Base-by-base conservation (phyloP, 1,140 invertebrate genomes). In the Palaemon carinicauda region DNA sequence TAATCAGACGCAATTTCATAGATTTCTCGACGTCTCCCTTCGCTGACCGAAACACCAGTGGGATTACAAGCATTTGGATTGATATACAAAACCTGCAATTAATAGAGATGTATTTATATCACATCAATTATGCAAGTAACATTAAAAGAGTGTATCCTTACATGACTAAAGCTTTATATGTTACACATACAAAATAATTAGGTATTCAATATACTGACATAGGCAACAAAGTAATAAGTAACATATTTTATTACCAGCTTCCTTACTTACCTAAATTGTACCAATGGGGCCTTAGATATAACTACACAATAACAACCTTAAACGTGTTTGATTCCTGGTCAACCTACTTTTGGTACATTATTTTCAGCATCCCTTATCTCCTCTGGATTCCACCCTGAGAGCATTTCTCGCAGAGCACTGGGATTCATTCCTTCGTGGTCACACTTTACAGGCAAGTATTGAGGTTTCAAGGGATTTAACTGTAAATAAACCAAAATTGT, bases 1-100 rank as follows among this genome's bases (percentile, higher is more conserved):
- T 95, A 96, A 90, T 94, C 92, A 90, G 94, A 95, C 27, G 95
- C 95, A 89, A 96, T 93, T 88, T 93, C 92, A 90, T 97, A 97
- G 51, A 96, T 95, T 91, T 94, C 93, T 83, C 93, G 92, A 73
- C 95, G 93, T 85, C 95, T 93, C 31, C 94, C 93, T n/a, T 93
- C 90, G 0, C 94, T 91, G 56, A 96, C 92, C 10, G 94, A 93
- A 15, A 92, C 92, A 10, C 95, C 96, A 0, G 94, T 95, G 7
- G 96, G 96, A 91, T 96, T 96, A 19, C 92, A 91, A 29, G 93
- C 94, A 87, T 92, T 94, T 7, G 94, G 94, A 90, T 94, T 94
- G 56, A 86, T 80, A 54, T 86, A 86, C 41, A 86, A 73, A 17
- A 86, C 84, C 84, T 86, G 31, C 29, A 56, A 75, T 29, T 24